These are phyloP conservation scores for Tenrec ecaudatus DNA, from an alignment of 2,113 vertebrate species.

Conservation along the genomic window DNA sequence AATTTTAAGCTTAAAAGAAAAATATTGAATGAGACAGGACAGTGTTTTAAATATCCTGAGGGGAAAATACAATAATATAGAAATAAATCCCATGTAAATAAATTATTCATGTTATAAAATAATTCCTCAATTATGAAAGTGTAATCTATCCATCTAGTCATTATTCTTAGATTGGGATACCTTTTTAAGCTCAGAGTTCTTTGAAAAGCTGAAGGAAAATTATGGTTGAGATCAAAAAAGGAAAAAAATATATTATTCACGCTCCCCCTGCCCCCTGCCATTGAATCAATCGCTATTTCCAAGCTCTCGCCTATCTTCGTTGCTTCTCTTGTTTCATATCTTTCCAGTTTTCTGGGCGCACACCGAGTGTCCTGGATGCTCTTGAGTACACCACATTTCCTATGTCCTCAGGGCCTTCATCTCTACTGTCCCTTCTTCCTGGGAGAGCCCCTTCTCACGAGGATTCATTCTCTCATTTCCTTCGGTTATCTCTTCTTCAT, in stretches of 20 bases:
- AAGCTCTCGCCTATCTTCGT: too few relatives aligned
- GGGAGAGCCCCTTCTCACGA: not conserved
- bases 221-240: fast-evolving
- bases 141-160: fast-evolving
- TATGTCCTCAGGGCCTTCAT: not conserved
- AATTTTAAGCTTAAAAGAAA: not conserved
- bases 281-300: too few relatives aligned
- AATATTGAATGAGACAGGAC: not conserved
- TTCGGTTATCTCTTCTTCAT: too few relatives aligned
- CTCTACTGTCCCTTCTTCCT: fast-evolving
- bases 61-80: not conserved
- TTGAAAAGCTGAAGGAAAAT: fast-evolving
- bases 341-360: not conserved
- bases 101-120: not conserved
- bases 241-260: too few relatives aligned
- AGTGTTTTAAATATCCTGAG: not conserved
- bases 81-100: not conserved
- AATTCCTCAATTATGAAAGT: not conserved
- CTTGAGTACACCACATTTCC: fast-evolving
- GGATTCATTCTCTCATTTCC: too few relatives aligned
- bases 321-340: fast-evolving
- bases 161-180: too few relatives aligned
- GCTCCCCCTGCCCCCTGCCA: too few relatives aligned
- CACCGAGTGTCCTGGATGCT: not conserved
- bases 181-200: fast-evolving